These are phyloP conservation scores for Erpobdella octoculata DNA, from an alignment of 2,888 invertebrate species.

Conservation along the genomic window DNA sequence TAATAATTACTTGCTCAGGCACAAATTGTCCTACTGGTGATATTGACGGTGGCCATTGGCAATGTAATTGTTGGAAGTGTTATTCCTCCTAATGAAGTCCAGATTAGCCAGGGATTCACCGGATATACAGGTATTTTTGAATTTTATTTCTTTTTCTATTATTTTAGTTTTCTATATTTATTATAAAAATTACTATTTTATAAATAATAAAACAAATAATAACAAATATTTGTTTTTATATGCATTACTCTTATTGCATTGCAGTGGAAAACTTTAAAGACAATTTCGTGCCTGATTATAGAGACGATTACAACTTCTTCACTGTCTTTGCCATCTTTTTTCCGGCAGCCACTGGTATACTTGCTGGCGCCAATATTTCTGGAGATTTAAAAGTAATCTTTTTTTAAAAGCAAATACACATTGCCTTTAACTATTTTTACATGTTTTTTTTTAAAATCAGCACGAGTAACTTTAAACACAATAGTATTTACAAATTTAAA, in stretches of 20 bases:
- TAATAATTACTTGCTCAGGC: conserved; percentile 57
- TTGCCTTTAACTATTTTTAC: too few relatives aligned
- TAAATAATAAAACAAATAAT: too few relatives aligned
- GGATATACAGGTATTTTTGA: conserved; percentile 66
- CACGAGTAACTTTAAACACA: too few relatives aligned
- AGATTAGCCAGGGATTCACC: conserved; percentile 70
- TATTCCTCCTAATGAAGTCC: conserved; percentile 68
- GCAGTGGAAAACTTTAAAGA: conserved; percentile 55
- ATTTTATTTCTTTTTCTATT: too few relatives aligned
- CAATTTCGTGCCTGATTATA: conserved; percentile 75
- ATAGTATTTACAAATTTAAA: too few relatives aligned
- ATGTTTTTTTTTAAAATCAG: not conserved
- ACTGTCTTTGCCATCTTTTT: conserved; percentile 92
- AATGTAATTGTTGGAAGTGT: conserved; percentile 81
- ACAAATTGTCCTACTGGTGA: conserved; percentile 77
- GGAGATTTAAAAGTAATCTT: conserved; percentile 83
- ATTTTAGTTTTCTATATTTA: not conserved
- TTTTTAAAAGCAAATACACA: too few relatives aligned
- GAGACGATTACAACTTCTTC: conserved; percentile 75
- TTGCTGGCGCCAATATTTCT: conserved; percentile 77
- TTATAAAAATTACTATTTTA: too few relatives aligned
- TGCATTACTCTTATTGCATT: not conserved
- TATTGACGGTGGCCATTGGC: conserved; percentile 75
- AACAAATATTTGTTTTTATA: not conserved
- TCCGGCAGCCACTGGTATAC: conserved; percentile 85